These are phyloP conservation scores for Hanleya hanleyi DNA, from an alignment of 2,888 invertebrate species.

Conservation along the genomic window DNA sequence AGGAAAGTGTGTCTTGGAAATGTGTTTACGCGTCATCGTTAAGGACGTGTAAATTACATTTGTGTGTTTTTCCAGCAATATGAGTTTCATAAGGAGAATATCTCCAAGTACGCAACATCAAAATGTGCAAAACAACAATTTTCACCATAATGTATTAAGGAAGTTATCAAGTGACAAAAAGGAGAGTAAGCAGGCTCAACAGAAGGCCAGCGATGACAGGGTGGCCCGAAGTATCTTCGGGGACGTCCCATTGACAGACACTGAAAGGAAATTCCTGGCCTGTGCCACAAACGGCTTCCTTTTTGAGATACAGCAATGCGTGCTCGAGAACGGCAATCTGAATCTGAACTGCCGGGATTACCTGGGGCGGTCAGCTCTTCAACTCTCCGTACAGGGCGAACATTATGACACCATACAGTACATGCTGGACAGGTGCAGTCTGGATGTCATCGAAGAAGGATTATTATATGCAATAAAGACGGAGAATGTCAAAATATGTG, in stretches of 20 bases:
- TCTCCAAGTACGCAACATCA: background rate
- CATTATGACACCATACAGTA: constrained; percentile 47
- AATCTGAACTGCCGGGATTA: constrained; percentile 52
- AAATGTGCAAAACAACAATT: background rate
- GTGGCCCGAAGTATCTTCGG: constrained; percentile 46
- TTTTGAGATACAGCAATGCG: constrained; percentile 35
- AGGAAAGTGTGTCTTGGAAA: background rate
- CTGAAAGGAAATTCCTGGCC: constrained; percentile 41
- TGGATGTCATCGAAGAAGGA: constrained; percentile 47
- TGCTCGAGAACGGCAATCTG: constrained; percentile 40
- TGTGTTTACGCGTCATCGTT: background rate
- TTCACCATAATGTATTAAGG: background rate
- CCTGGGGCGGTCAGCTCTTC: constrained; percentile 46
- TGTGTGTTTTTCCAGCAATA: too few species aligned
- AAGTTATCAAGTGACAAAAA: background rate
- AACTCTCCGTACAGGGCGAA: constrained; percentile 45
- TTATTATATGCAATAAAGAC: constrained; percentile 50
- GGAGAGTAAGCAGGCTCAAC: background rate
- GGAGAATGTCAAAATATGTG: constrained; percentile 49
- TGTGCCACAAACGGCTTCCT: constrained; percentile 40
- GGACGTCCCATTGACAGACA: constrained; percentile 45
- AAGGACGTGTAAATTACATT: too few species aligned
- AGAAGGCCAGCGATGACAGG: background rate
- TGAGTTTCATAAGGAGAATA: background rate
- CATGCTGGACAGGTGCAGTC: constrained; percentile 39